Evolutionary conservation across 2,888 invertebrate species (phyloP), one percentile per base, ranked within the genome.

Genomic region (Sylvicola cinctus): DNA sequence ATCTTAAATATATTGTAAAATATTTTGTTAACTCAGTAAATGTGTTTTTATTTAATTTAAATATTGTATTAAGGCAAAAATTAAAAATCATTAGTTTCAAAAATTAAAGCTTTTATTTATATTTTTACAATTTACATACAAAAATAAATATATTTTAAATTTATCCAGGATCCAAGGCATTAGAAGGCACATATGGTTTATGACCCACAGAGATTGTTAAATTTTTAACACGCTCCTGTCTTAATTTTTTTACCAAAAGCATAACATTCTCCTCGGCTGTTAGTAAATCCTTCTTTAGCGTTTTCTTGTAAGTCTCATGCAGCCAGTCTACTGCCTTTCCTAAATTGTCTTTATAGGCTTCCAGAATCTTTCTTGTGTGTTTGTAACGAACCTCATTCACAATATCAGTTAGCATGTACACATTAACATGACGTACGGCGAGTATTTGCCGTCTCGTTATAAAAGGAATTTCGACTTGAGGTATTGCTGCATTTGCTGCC

Each of bases 351-450:
- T 54, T 53, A 30, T 48, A 57, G 15, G 46, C 43, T 13, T 42
- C 42, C 27, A 57, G 47, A 3, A 57, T 56, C 16, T 51, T 49
- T 10, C 45, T 47, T 3, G 54, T 54, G 36, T 57, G 56, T 25
- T 49, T 47, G 34, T 50, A 57, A n/a, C 56, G 31, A 4, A 20
- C 42, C 16, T 45, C 38, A 42, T 54, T 51, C n/a, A 52, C 53
- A 34, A 58, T 48, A 38, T 58, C 57, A 1, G 57, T 58, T 17
- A 58, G 45, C 34, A 57, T 41, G 36, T 57, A 58, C 3, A 49
- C 49, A 32, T 51, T 53, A 11, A 54, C 50, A 38, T 58, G 56
- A 32, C 48, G 47, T 5, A 57, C 55, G 0, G 57, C 54, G 14
- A 55, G 35, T 16, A 49, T 42, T 38, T 58, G 58, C 20, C 57